A percentile compares a stretch with the other conserved stretches of the same genome.
These are phyloP conservation scores for Grammomys surdaster DNA, from an alignment of 2,113 vertebrate species.

Conservation along the genomic window DNA sequence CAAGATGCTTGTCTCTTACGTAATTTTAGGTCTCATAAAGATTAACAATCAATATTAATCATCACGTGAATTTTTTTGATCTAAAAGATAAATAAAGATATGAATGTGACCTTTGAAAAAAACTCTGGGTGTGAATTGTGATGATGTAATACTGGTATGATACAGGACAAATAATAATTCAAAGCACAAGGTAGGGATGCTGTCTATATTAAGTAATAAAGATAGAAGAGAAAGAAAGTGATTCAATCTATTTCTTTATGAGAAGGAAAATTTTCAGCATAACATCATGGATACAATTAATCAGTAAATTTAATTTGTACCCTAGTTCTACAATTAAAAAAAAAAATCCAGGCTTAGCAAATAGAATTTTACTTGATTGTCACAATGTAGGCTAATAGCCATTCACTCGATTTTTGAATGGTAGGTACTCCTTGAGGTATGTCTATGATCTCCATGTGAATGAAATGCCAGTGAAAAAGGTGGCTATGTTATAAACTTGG, in stretches of 20 bases:
- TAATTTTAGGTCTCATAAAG: neutral
- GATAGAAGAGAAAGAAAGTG: too few relatives aligned
- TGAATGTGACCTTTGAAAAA: neutral
- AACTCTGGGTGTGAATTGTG: neutral
- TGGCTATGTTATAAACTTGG: neutral
- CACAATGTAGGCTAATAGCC: neutral
- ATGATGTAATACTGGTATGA: neutral
- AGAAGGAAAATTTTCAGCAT: neutral
- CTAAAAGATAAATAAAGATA: neutral
- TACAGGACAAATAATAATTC: neutral
- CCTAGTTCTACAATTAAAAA: neutral
- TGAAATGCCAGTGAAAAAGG: neutral
- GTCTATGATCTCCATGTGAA: neutral
- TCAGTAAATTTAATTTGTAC: neutral
- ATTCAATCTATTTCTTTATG: neutral
- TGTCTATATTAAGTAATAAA: neutral
- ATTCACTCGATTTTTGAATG: neutral
- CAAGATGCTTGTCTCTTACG: neutral
- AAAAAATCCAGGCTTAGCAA: neutral
- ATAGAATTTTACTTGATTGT: neutral
- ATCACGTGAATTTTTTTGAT: neutral
- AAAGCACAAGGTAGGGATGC: neutral
- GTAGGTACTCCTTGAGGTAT: neutral
- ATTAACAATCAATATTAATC: neutral
- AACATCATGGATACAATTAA: neutral